Evolutionary conservation across 2,113 vertebrate genomes (phyloP).

Genomic region (Maccullochella peelii): DNA sequence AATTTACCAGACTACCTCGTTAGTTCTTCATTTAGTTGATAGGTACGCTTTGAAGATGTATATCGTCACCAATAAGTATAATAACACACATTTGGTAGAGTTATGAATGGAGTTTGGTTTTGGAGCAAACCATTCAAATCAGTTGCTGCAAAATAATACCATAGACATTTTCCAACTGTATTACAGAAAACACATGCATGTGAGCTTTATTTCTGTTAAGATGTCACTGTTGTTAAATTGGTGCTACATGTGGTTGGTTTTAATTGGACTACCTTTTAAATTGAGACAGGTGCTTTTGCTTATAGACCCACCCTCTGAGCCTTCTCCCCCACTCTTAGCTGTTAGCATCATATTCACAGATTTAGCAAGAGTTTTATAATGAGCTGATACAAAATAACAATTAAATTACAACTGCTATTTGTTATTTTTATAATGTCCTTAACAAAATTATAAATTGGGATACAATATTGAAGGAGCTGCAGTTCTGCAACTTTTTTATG

Average conservation of each 20-base stretch:
- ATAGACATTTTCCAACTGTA: neutral
- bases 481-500: neutral
- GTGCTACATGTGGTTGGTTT: neutral
- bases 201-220: neutral
- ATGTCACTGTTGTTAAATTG: neutral
- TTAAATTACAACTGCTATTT: neutral
- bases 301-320: neutral
- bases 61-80: accelerated
- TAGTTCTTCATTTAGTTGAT: accelerated
- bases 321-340: neutral
- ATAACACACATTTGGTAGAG: neutral
- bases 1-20: neutral
- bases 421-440: neutral
- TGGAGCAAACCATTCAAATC: accelerated
- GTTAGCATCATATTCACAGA: neutral
- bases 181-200: neutral
- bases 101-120: neutral
- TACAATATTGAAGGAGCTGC: neutral
- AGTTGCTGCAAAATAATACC: neutral
- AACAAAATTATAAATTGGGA: neutral
- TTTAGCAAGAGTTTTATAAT: neutral
- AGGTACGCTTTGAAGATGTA: neutral
- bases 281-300: neutral
- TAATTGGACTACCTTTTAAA: too few species aligned
- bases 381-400: neutral